Base-by-base conservation (phyloP, 2,888 invertebrate species). In the Phymatocera aterrima region DNA sequence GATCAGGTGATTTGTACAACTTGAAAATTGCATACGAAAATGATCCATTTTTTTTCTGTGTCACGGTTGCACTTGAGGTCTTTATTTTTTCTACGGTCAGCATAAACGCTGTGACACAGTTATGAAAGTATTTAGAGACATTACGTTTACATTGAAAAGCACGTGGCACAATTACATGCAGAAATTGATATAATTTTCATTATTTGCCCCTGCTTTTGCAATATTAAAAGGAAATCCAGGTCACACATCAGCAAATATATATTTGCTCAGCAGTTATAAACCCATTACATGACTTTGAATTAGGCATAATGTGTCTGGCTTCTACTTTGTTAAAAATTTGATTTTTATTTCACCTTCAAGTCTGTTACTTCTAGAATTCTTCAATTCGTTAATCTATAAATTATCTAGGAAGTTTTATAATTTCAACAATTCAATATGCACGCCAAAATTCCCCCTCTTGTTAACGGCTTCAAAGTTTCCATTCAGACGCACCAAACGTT, bases 391-490 rank as follows among this genome's bases (percentile, higher is more conserved):
- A 1, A 43, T 51, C 34, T 34, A 12, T 57, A 34, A 61, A 51
- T 61, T 61, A 72, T 60, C 78, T 40, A n/a, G 34, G 21, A 46
- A 51, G 68, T 57, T 64, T 68, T 77, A 48, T 40, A 24, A 46
- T 64, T 77, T 31, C 78, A 80, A 75, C 79, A 46, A 77, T 2
- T 28, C 18, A 78, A 74, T 5, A 54, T 51, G 48, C 65, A 64
- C 40, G 15, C 64, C 10, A 78, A 75, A 64, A 83, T 85, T 81
- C 82, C 83, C 79, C 78, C 54, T 57, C 70, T 85, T 74, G 83
- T 84, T 40, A 83, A 85, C 81, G 85, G 85, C 46, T 85, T 86
- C 77, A 81, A 85, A 77, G 64, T 84, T 54, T 78, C 81, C 37
- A 78, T 86, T 28, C 82, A 68, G 70, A 79, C 80, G 46, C 79